A percentile compares a stretch with the other conserved stretches of the same genome.
Conservation (phyloP, 2,797 vertebrate genomes). For the Myioborus miniatus region DNA sequence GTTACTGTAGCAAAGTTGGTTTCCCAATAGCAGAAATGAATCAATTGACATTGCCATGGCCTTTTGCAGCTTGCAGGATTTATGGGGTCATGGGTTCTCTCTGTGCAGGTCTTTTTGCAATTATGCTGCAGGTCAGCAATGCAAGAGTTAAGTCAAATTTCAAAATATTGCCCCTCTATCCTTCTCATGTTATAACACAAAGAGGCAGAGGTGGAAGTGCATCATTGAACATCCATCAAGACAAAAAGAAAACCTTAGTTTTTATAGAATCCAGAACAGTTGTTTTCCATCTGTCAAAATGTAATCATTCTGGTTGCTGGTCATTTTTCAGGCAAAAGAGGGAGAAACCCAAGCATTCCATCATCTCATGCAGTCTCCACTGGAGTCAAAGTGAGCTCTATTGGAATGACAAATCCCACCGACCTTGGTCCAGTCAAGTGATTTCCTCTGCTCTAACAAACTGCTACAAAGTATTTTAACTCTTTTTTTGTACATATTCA, state of each 20-base stretch:
- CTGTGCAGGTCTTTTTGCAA: constrained; percentile 12
- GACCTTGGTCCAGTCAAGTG: background rate
- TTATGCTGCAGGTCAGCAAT: constrained; percentile 18
- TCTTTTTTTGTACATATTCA: background rate
- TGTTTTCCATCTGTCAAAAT: background rate
- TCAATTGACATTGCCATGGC: constrained; percentile 43
- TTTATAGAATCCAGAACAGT: background rate
- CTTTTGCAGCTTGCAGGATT: constrained; percentile 58
- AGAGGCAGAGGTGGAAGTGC: background rate
- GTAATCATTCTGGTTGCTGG: background rate
- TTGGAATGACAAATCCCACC: background rate
- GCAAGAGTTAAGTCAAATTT: constrained; percentile 6
- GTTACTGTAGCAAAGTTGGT: constrained; percentile 47
- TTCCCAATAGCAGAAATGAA: constrained; percentile 62
- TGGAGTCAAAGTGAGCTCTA: background rate
- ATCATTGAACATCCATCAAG: background rate
- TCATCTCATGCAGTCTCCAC: background rate
- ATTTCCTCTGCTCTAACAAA: background rate
- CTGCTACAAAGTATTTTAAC: background rate
- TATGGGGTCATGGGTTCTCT: constrained; percentile 18
- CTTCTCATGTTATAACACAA: background rate
- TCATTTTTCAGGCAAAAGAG: background rate
- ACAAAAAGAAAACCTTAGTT: background rate
- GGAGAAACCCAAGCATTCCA: background rate
- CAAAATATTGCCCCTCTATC: background rate